A percentile compares a stretch with the other conserved stretches of the same genome.
phyloP scores from a whole-genome alignment of 37 sponge, comb jelly and placozoan genomes.

The Oscarella lobularis region DNA sequence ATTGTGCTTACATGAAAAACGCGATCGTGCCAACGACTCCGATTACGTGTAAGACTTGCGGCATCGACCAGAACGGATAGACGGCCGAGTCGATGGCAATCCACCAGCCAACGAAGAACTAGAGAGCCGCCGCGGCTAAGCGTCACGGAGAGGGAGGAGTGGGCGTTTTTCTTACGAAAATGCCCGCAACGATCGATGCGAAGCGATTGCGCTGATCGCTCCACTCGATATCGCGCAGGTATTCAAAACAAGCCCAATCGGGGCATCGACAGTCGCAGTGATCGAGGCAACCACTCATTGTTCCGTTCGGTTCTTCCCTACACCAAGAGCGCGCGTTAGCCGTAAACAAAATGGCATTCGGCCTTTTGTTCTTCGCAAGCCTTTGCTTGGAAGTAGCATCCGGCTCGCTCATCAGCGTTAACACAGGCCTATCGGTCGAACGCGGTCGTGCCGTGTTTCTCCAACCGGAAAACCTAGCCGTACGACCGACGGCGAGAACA shows the following conservation, averaged over 20 bases:
- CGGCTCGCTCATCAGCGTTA: background rate
- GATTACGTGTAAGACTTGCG: background rate
- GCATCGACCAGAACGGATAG: background rate
- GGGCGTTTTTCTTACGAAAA: background rate
- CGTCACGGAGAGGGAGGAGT: background rate
- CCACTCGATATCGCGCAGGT: background rate
- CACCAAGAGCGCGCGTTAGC: too few species aligned
- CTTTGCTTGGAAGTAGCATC: too few species aligned
- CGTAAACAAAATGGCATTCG: too few species aligned
- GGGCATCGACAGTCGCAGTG: background rate
- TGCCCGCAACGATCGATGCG: background rate
- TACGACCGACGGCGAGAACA: background rate
- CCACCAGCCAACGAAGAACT: slow-evolving; percentile 5
- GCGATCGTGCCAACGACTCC: background rate
- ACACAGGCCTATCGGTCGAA: background rate
- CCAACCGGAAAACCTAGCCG: background rate
- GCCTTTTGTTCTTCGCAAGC: too few species aligned
- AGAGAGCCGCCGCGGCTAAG: background rate
- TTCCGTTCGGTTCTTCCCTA: too few species aligned
- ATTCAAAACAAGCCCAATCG: background rate
- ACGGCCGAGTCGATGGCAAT: background rate
- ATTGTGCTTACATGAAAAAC: background rate
- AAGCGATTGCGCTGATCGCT: background rate
- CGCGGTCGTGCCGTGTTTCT: background rate
- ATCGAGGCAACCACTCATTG: slow-evolving; percentile 2